Evolutionary conservation across 2,888 invertebrate genomes (phyloP), one percentile per base, ranked within the genome.

Genomic region (Cheilosia vulpina): DNA sequence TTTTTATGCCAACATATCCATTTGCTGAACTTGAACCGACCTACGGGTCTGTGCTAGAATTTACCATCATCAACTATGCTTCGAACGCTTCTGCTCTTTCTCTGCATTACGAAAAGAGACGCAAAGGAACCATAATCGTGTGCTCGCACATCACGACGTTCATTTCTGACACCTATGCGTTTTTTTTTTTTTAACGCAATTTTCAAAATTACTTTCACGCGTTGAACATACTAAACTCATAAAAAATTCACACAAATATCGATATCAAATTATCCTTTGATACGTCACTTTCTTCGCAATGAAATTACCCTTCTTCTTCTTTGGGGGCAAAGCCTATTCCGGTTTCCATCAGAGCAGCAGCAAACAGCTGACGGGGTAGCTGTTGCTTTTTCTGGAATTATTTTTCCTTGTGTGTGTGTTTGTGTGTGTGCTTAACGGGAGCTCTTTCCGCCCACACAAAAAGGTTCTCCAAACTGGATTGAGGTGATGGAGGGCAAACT

Each of bases 361-460:
- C 53, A 21, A 78, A 84, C 84, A 80, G 80, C 80, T 84, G 84
- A 84, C 69, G 73, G 73, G 58, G 52, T 53, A 66, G 77, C 82
- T 77, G 77, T 75, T 75, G 73, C 83, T 83, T 34, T 60, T 71
- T 53, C 65, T 84, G 75, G 58, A 76, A 71, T 71, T 58, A 58
- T 31, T 65, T 79, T 58, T 31, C 47, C 62, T 9, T 19, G 11
- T 15, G 21, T 27, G 13, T 52, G 5, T 9, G 11, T 15, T 3
- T 52, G 11, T 15, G 21, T n/a, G 5, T 27, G 5, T 9, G 11
- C 15, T 3, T 52, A 1, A 79, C 79, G 79, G 65, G 84, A 80
- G 60, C 34, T 58, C 63, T 34, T 38, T 73, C 53, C 69, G 60
- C 66, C 71, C 27, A 7, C 34, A 57, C 76, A 71, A 69, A 73